These are phyloP conservation scores for Euclidia mi DNA, from an alignment of 2,888 invertebrate species.

Conservation along the genomic window DNA sequence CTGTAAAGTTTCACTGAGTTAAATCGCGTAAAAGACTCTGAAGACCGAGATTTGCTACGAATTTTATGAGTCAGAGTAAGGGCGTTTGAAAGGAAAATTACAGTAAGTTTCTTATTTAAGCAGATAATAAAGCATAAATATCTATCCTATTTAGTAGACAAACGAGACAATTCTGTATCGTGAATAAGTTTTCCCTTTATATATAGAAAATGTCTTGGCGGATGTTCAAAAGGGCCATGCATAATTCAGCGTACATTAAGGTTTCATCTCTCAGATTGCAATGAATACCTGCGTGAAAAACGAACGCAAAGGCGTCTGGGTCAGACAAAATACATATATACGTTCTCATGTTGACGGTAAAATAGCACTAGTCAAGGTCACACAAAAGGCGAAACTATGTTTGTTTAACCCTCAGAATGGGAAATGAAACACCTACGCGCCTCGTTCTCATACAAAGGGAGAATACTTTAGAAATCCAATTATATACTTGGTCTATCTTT, in stretches of 20 bases:
- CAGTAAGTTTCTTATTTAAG: conserved; percentile 13
- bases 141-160: conserved; percentile 38
- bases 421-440: conserved; percentile 42
- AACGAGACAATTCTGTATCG: conserved; percentile 29
- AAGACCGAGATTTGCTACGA: conserved; percentile 19
- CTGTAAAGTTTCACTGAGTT: conserved; percentile 42
- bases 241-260: conserved; percentile 63
- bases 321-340: neutral
- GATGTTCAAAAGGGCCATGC: conserved; percentile 52
- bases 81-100: conserved; percentile 20
- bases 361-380: conserved; percentile 32
- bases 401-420: conserved; percentile 50
- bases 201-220: conserved; percentile 41
- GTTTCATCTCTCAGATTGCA: conserved; percentile 51
- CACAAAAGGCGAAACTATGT: conserved; percentile 51
- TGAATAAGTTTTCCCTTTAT: conserved; percentile 46
- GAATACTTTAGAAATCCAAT: conserved; percentile 47
- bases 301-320: conserved; percentile 31
- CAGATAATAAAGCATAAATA: conserved; percentile 23
- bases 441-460: conserved; percentile 27
- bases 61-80: conserved; percentile 20
- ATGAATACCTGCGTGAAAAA: conserved; percentile 56
- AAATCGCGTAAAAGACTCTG: conserved; percentile 47
- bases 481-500: conserved; percentile 42
- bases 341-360: conserved; percentile 20